A percentile compares a stretch with the other conserved stretches of the same genome.
These are phyloP conservation scores for Hemibagrus guttatus DNA, from an alignment of 2,797 vertebrate genomes.

Conservation along the genomic window DNA sequence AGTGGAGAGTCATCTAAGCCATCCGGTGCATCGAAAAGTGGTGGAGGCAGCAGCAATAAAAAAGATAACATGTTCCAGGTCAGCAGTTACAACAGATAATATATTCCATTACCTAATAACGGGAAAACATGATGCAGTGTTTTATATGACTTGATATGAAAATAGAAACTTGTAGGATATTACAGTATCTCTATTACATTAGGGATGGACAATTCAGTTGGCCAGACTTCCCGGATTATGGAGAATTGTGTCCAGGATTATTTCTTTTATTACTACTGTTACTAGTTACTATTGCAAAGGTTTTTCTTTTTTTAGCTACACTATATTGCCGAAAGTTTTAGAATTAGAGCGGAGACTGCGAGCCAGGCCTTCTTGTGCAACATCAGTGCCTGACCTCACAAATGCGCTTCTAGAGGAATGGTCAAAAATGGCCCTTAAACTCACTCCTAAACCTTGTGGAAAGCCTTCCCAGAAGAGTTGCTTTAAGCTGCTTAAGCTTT, in stretches of 20 bases:
- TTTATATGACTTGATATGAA: neutral
- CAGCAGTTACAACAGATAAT: constrained; percentile 28
- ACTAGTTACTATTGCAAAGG: too few relatives aligned
- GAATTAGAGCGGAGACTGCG: too few relatives aligned
- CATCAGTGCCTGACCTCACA: too few relatives aligned
- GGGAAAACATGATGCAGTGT: neutral
- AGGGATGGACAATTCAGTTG: neutral
- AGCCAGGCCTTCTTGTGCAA: too few relatives aligned
- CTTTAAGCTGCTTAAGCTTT: too few relatives aligned
- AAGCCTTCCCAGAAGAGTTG: too few relatives aligned
- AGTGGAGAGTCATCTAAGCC: constrained; percentile 90
- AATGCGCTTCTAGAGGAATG: too few relatives aligned
- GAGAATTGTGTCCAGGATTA: neutral
- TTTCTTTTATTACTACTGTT: neutral
- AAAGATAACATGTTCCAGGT: constrained; percentile 97
- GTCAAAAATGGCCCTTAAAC: too few relatives aligned
- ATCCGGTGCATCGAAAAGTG: constrained; percentile 83
- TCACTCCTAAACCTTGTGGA: too few relatives aligned
- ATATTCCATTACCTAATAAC: neutral
- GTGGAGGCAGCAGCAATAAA: constrained; percentile 70
- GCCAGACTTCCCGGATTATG: neutral
- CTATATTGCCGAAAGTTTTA: too few relatives aligned
- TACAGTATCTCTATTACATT: neutral
- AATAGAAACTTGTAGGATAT: neutral
- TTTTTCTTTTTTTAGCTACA: neutral